These are phyloP conservation scores for Mirounga angustirostris DNA, from an alignment of 2,113 vertebrate species.

Conservation along the genomic window DNA sequence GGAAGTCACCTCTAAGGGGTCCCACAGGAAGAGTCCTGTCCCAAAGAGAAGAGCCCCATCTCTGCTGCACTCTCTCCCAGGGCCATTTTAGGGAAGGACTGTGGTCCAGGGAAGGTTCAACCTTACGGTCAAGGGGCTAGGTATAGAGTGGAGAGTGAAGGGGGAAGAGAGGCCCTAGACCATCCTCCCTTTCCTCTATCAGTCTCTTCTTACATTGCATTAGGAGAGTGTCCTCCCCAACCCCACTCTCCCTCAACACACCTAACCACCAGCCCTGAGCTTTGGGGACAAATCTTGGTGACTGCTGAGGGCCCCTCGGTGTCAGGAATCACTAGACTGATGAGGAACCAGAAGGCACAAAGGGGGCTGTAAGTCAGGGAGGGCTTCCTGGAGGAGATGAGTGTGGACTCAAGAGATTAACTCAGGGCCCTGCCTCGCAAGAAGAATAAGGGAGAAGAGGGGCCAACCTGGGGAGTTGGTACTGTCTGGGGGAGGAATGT, in stretches of 20 bases:
- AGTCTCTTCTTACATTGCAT: neutral
- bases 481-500: neutral
- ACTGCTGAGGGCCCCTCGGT: neutral
- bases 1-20: neutral
- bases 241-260: neutral
- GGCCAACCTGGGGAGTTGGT: neutral
- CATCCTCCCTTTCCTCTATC: neutral
- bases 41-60: neutral
- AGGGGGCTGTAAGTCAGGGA: neutral
- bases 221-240: neutral
- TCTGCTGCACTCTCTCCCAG: neutral
- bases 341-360: neutral
- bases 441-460: neutral
- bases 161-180: neutral
- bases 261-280: neutral
- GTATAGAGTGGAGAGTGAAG: neutral
- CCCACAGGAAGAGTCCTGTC: neutral
- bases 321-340: neutral
- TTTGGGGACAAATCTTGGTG: neutral
- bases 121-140: neutral
- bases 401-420: neutral
- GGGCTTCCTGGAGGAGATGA: conserved; percentile 45
- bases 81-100: neutral
- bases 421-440: neutral
- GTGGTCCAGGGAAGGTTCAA: neutral